Evolutionary conservation across 2,113 vertebrate species (phyloP).

Genomic region (Leptobrachium ailaonicum): DNA sequence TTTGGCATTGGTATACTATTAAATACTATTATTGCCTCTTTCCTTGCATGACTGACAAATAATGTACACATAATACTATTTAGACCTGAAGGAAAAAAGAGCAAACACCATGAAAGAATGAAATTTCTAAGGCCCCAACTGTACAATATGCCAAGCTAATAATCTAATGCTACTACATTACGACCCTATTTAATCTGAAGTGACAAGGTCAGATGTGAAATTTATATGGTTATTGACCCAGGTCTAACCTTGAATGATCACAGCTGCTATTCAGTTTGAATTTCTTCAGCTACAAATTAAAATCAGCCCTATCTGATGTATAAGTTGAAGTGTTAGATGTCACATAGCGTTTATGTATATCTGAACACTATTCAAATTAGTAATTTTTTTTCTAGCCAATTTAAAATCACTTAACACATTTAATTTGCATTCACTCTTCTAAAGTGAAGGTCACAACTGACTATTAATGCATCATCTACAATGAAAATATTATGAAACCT

Average conservation of each 20-base stretch:
- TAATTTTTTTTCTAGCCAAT: no score
- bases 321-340: neutral
- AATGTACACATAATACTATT: no score
- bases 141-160: conserved; percentile 10
- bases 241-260: neutral
- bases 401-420: no score
- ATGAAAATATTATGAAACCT: no score
- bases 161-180: neutral
- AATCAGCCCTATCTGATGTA: conserved; percentile 4
- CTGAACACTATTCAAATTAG: no score
- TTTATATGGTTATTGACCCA: conserved; percentile 9
- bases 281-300: conserved; percentile 16
- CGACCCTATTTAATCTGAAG: conserved; percentile 10
- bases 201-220: conserved; percentile 31
- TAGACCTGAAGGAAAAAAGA: no score
- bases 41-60: no score
- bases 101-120: neutral
- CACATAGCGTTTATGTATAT: neutral
- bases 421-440: no score
- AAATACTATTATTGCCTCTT: no score
- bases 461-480: no score
- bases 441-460: no score
- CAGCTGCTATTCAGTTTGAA: conserved; percentile 13
- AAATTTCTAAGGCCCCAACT: neutral
- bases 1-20: no score